Percentiles rank a stretch among this genome's conserved stretches.
phyloP scores from a whole-genome alignment of 2,113 vertebrate genomes.

The Burhinus bistriatus region DNA sequence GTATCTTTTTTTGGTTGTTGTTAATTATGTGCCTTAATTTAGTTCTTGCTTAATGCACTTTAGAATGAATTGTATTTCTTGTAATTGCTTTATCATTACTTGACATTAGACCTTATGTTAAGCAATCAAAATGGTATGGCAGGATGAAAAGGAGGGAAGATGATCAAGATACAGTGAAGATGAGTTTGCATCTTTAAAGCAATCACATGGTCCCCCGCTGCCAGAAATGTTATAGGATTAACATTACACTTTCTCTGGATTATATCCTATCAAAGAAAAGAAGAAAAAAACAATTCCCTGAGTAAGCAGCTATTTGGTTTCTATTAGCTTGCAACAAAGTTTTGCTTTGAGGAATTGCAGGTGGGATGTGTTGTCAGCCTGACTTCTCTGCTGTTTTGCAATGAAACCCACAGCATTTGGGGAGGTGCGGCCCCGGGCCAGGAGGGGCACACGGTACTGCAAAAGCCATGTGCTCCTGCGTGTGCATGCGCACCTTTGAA shows the following conservation, averaged over 20 bases:
- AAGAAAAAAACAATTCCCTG: not conserved
- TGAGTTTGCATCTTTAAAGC: slow-evolving; percentile 20
- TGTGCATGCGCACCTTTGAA: not conserved
- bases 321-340: not conserved
- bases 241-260: not conserved
- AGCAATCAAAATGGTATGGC: slow-evolving; percentile 38
- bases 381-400: not conserved
- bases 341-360: not conserved
- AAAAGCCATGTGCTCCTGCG: not conserved
- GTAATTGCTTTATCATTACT: slow-evolving; percentile 66
- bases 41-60: slow-evolving; percentile 62
- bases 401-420: not conserved
- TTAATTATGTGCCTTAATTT: slow-evolving; percentile 61
- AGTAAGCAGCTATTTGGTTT: not conserved
- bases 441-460: accelerated
- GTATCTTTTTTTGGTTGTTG: slow-evolving; percentile 7
- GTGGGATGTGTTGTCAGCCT: not conserved
- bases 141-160: not conserved
- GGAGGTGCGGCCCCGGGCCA: accelerated
- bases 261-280: not conserved
- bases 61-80: slow-evolving; percentile 57
- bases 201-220: not conserved
- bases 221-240: not conserved
- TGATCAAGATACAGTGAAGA: slow-evolving; percentile 31
- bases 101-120: slow-evolving; percentile 58